A percentile compares a stretch with the other conserved stretches of the same genome.
Conservation (phyloP, 2,888 invertebrate species). For the Mallateleia sp. region DNA sequence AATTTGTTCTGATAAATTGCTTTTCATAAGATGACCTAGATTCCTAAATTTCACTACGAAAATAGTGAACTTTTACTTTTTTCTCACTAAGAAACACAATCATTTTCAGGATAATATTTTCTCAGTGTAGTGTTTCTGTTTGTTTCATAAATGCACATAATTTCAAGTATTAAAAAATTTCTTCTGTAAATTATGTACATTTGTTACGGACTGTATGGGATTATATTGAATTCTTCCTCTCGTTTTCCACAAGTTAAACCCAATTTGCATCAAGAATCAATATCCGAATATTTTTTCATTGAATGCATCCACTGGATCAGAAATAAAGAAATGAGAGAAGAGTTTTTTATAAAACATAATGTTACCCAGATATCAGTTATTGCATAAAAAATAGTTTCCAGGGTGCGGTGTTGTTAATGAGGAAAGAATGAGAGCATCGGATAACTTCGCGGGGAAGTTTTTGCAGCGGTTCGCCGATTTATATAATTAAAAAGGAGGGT, state of each 20-base stretch:
- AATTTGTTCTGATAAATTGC: no score
- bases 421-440: neutral
- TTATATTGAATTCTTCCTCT: slow-evolving; percentile 31
- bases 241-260: neutral
- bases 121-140: neutral
- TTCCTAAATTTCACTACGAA: no score
- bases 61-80: no score
- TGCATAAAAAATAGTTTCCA: slow-evolving; percentile 19
- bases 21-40: no score
- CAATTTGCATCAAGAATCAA: slow-evolving; percentile 47
- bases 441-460: slow-evolving; percentile 12
- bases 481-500: slow-evolving; percentile 40
- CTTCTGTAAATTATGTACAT: slow-evolving; percentile 38
- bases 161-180: slow-evolving; percentile 11
- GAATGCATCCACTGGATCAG: neutral
- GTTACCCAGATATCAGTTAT: no score
- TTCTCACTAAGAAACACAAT: no score
- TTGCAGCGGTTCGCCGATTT: slow-evolving; percentile 16
- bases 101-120: no score
- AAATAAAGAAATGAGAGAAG: no score
- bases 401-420: slow-evolving; percentile 20
- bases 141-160: neutral
- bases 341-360: no score
- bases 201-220: slow-evolving; percentile 24
- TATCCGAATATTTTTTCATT: slow-evolving; percentile 45